These are phyloP conservation scores for Heliothis subflexa DNA, from an alignment of 1,140 invertebrate species.

Conservation along the genomic window DNA sequence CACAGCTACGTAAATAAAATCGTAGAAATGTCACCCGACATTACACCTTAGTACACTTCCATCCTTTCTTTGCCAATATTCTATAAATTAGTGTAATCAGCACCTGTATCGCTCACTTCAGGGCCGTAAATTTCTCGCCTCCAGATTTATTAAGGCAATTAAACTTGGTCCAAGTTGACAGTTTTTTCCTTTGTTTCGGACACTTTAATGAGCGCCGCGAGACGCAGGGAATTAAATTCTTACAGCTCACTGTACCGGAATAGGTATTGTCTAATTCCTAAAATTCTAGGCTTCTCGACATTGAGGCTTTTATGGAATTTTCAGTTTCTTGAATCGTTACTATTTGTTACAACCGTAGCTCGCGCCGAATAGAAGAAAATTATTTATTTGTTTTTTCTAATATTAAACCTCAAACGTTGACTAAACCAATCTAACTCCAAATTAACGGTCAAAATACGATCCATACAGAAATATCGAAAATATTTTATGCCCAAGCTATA, in stretches of 20 bases:
- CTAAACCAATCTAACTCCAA: too few relatives aligned
- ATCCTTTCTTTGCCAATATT: not conserved
- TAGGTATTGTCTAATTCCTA: slow-evolving; percentile 11
- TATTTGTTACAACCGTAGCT: too few relatives aligned
- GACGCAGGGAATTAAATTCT: slow-evolving; percentile 67
- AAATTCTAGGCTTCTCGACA: slow-evolving; percentile 1
- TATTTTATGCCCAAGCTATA: not conserved
- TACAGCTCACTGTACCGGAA: slow-evolving; percentile 32
- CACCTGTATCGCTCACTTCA: slow-evolving; percentile 42
- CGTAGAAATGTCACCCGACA: not conserved
- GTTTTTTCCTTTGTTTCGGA: slow-evolving; percentile 81
- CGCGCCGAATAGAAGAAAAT: too few relatives aligned
- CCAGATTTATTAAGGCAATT: slow-evolving; percentile 83
- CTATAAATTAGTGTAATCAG: slow-evolving; percentile 31
- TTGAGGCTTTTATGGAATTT: slow-evolving; percentile 33
- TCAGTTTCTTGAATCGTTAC: not conserved
- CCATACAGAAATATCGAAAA: not conserved
- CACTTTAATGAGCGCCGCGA: slow-evolving; percentile 75
- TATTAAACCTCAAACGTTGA: too few relatives aligned
- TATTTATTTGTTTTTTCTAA: too few relatives aligned
- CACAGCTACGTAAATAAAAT: not conserved
- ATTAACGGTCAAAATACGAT: too few relatives aligned
- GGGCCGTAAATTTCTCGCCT: slow-evolving; percentile 56
- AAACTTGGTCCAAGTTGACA: slow-evolving; percentile 81
- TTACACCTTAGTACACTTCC: not conserved